Percentiles rank a stretch among this genome's conserved stretches.
These are phyloP conservation scores for Maconellicoccus hirsutus DNA, from an alignment of 1,140 invertebrate species.

Conservation along the genomic window DNA sequence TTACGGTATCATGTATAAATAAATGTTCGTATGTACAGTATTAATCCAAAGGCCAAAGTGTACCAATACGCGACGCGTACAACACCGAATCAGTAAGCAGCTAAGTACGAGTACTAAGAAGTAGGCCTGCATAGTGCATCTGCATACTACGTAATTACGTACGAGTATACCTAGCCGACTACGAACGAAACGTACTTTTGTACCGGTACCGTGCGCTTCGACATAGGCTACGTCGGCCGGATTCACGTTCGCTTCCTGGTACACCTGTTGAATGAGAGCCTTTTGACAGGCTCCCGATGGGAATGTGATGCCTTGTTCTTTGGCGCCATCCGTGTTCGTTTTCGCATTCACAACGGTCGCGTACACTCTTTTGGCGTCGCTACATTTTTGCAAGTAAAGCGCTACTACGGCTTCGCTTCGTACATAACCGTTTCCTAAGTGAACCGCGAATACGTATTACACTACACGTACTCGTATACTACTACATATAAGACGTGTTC, in stretches of 20 bases:
- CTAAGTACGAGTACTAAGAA: too few relatives aligned
- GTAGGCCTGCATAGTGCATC: too few relatives aligned
- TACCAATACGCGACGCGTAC: too few relatives aligned
- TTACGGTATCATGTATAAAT: too few relatives aligned
- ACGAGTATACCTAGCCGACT: neutral
- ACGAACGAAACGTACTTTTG: conserved; percentile 46
- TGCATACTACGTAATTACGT: neutral
- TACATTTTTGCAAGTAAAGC: conserved; percentile 66
- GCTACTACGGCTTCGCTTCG: conserved; percentile 76
- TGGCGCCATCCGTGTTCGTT: conserved; percentile 81
- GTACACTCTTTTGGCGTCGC: conserved; percentile 66
- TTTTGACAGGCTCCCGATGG: conserved; percentile 80
- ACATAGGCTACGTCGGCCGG: conserved; percentile 74
- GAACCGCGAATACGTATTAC: neutral
- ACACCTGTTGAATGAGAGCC: conserved; percentile 71
- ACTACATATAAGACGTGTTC: too few relatives aligned
- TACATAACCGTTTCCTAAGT: conserved; percentile 70
- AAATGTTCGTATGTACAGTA: too few relatives aligned
- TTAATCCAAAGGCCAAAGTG: too few relatives aligned
- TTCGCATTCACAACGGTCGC: conserved; percentile 73
- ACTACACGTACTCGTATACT: too few relatives aligned
- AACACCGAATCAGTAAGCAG: too few relatives aligned
- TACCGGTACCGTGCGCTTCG: conserved; percentile 94
- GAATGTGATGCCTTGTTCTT: conserved; percentile 81
- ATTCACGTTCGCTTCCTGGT: conserved; percentile 65